These are phyloP conservation scores for Achlya flavicornis DNA, from an alignment of 2,888 invertebrate genomes.

Conservation along the genomic window DNA sequence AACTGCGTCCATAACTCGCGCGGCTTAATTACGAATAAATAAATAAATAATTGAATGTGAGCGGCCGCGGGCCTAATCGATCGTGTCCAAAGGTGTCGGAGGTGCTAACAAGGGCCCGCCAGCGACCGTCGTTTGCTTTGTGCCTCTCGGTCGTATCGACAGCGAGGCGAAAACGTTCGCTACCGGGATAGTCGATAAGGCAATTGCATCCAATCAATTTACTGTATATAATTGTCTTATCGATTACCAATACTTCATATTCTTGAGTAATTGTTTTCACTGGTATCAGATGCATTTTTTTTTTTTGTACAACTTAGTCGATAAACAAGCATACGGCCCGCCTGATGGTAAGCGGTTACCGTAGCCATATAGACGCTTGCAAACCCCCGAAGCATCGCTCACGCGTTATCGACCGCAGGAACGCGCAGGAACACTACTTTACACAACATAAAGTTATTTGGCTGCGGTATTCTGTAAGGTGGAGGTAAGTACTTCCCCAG, in stretches of 20 bases:
- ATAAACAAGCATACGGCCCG: no score
- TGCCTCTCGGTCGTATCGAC: constrained; percentile 22
- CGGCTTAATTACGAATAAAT: constrained; percentile 84
- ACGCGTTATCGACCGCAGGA: no score
- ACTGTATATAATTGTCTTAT: constrained; percentile 7
- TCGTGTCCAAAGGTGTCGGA: constrained; percentile 65
- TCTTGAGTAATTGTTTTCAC: neutral
- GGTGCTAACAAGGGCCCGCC: constrained; percentile 78
- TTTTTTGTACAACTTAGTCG: no score
- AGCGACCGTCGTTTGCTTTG: constrained; percentile 40
- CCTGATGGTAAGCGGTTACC: no score
- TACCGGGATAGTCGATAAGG: constrained; percentile 27
- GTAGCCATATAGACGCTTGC: no score
- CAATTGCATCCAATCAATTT: constrained; percentile 11
- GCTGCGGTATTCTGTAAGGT: no score
- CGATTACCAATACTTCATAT: neutral
- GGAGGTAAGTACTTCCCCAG: no score
- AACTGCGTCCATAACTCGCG: constrained; percentile 73
- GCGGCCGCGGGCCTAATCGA: constrained; percentile 82
- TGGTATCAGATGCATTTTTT: neutral
- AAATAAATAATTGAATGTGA: constrained; percentile 85
- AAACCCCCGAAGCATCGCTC: no score
- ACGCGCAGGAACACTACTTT: no score
- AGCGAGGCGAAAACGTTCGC: constrained; percentile 28
- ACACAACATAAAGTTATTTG: no score